Evolutionary conservation across 2,797 vertebrate genomes (phyloP), one percentile per base, ranked within the genome.

Genomic region (Phaenicophaeus curvirostris): DNA sequence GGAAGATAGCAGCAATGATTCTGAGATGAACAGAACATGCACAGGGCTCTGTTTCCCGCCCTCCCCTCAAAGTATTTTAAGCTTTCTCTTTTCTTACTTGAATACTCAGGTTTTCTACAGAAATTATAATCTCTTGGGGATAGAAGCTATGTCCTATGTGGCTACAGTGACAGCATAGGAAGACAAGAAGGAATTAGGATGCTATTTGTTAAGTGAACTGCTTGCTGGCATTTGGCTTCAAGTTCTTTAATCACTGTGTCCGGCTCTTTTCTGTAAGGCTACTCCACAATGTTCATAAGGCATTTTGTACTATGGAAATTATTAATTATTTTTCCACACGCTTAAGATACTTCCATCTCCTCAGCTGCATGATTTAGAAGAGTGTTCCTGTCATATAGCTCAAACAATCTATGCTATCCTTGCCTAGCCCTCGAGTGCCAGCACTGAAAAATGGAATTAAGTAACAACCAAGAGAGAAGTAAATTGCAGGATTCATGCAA

Each of bases 291-390:
- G 73, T 41, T 88, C 39, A 78, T 58, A 62, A 97, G 87, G 54
- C 78, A 95, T 97, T 96, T 97, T 90, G 75, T 97, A 88, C 58
- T 94, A 74, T 21, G 63, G 80, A 94, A 97, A 96, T 84, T 90
- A 16, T 31, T 69, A 74, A 79, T 88, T 94, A 74, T 91, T 90
- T 67, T 92, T 67, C 41, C 48, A 35, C 58, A 61, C 25, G 24
- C 8, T 92, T 63, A 30, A 66, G 37, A 82, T 86, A 62, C 41
- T 76, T 73, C 48, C 14, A 41, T 84, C 55, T 84, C 39, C 28
- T 73, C 23, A 73, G 25, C 27, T 73, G 15, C 24, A 20, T 73
- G 51, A 73, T 85, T 85, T 85, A 85, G 61, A 85, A 65, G 13
- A 78, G 6, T 62, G 17, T 84, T 18, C 27, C 42, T 83, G 13